Percentiles rank a stretch among this genome's conserved stretches.
Conservation (phyloP, 2,113 vertebrate species). For the Jacana jacana region DNA sequence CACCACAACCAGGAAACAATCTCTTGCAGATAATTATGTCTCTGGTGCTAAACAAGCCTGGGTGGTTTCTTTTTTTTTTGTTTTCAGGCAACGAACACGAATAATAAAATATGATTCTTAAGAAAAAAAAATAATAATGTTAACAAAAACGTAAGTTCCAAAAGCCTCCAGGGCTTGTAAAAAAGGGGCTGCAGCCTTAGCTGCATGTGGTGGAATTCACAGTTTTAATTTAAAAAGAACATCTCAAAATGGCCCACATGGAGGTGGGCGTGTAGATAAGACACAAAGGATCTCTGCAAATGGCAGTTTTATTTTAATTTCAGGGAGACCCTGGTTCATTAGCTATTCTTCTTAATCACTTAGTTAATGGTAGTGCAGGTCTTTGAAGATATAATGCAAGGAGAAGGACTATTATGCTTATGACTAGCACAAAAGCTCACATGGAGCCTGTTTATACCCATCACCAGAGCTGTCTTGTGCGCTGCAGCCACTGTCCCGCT, state of each 20-base stretch:
- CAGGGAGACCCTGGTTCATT: background rate
- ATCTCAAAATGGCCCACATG: background rate
- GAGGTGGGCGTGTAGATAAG: background rate
- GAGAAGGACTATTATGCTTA: background rate
- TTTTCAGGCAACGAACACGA: conserved; percentile 8
- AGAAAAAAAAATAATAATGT: background rate
- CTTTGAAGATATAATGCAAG: background rate
- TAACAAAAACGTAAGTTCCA: background rate
- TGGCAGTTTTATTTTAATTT: background rate
- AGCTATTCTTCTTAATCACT: conserved; percentile 10
- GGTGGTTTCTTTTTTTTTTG: background rate
- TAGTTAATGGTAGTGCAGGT: background rate
- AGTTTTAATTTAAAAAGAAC: background rate
- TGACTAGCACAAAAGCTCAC: background rate
- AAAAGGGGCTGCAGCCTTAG: background rate
- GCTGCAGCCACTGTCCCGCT: background rate
- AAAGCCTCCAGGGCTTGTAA: background rate
- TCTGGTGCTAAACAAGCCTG: background rate
- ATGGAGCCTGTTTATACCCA: rapidly evolving
- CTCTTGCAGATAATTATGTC: background rate
- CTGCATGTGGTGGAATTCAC: background rate
- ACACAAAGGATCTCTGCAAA: background rate
- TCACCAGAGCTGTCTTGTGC: background rate
- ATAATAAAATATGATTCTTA: conserved; percentile 35
- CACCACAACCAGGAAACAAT: background rate